Base-by-base conservation (phyloP, 2,888 invertebrate genomes). In the Priocnemis perturbator region DNA sequence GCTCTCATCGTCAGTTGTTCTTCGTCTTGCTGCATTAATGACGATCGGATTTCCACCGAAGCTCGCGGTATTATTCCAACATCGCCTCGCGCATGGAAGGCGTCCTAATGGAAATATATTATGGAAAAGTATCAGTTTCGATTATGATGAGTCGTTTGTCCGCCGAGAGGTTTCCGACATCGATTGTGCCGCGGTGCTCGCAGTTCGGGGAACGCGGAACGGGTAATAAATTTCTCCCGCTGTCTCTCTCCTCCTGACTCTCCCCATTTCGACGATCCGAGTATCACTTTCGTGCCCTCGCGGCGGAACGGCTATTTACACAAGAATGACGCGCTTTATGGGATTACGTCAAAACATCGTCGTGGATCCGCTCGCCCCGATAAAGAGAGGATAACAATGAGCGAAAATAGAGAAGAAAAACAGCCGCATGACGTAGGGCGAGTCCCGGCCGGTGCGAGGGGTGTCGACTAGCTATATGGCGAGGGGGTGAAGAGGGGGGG, bases 321-420 rank as follows among this genome's bases (percentile, higher is more conserved):
- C 86, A 85, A 82, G 86, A 83, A 87, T 87, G 83, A 86, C 83
- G 83, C 82, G 86, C 83, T 79, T 87, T 86, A 87, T 82, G 81
- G 87, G 87, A 87, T 87, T 85, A 87, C 82, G 86, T 87, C 87
- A 86, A 87, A 87, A 87, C 86, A 87, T 84, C 82, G 78, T 79
- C 82, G 81, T 79, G 82, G 73, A 79, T 79, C 76, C 77, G 67
- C 56, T 50, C 48, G 61, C 58, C 53, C 58, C 59, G 75, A 66
- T 75, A 68, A 65, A 69, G 63, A 37, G 69, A 57, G 73, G 74
- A 69, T 70, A 73, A 78, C 77, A 77, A 77, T 74, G 72, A 58
- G 47, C 67, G 68, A 71, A 69, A 70, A 69, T 67, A 68, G 66
- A 78, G 74, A 73, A 64, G 73, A 76, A 74, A 69, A 73, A 72